Percentiles rank a stretch among this genome's conserved stretches.
Conservation (phyloP, 2,797 vertebrate genomes). For the Sphenodon punctatus region DNA sequence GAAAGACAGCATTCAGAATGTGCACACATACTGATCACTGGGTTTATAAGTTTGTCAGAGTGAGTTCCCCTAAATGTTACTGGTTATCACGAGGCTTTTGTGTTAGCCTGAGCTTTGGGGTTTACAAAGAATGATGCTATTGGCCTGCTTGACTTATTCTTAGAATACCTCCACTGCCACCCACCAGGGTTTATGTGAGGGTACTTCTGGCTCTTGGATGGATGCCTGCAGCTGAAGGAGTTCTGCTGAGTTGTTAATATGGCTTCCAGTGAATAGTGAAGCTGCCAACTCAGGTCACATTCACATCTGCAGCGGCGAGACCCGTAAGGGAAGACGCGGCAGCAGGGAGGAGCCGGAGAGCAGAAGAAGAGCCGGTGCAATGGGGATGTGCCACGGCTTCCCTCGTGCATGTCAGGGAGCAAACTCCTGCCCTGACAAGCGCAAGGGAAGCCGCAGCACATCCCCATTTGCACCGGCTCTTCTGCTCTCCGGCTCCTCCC, state of each 20-base stretch:
- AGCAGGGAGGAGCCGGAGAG: too few relatives aligned
- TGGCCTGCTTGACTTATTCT: background rate
- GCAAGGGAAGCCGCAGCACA: too few relatives aligned
- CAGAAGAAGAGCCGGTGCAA: background rate
- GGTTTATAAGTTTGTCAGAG: background rate
- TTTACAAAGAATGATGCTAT: rapidly evolving
- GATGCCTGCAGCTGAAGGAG: background rate
- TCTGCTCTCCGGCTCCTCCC: too few relatives aligned
- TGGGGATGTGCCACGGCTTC: background rate
- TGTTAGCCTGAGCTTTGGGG: background rate
- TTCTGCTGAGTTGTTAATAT: background rate
- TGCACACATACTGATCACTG: background rate
- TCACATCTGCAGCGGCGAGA: too few relatives aligned
- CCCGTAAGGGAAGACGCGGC: too few relatives aligned
- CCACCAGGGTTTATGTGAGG: background rate
- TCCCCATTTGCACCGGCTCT: too few relatives aligned
- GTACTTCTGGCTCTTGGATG: background rate
- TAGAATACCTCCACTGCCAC: background rate
- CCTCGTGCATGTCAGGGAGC: too few relatives aligned
- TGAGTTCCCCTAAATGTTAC: background rate
- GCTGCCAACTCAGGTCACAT: too few relatives aligned
- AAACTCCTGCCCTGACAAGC: too few relatives aligned
- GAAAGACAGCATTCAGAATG: background rate
- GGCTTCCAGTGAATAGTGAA: background rate
- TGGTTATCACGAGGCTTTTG: background rate